Evolutionary conservation across 2,888 invertebrate species (phyloP), one percentile per base, ranked within the genome.

Genomic region (Brachylomia viminalis): DNA sequence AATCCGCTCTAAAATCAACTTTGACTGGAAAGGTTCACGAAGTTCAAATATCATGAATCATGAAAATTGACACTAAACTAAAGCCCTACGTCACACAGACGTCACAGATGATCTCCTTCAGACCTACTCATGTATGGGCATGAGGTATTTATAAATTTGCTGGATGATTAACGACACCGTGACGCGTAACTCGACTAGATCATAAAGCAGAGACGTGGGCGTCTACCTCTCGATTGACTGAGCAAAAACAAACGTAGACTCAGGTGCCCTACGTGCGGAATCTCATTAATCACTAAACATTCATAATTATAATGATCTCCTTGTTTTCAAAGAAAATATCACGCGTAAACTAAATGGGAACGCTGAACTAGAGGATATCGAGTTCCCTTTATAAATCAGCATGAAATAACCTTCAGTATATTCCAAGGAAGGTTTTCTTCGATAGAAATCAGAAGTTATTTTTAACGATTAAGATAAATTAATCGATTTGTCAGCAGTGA

Each of bases 141-240:
- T 82, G 72, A 62, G 77, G 75, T 79, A 87, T 89, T 86, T 85
- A 87, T 88, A 85, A 84, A 85, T 82, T 79, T 83, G 47, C 73
- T 77, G 72, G 66, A 84, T 86, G 86, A 87, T 88, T 87, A 87
- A 86, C 75, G 79, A 85, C 61, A 78, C 79, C 79, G 74, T 83
- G 82, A 79, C 82, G 82, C 49, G 72, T 82, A 77, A 80, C 71
- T 81, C 76, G 56, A 84, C 88, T 84, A 86, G 85, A 86, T 90
- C 85, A 86, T 83, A 82, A 82, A 80, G 56, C 75, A 62, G 17
- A 66, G 42, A 65, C 65, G 86, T 86, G 64, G 77, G 85, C 67
- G 82, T 65, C 42, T 20, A 67, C 69, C 64, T 64, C 52, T 79
- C 75, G 75, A 86, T 73, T 76, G 76, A 79, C 74, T 79, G 76